Conservation (phyloP, 2,797 vertebrate genomes). For the Intellagama lesueurii region DNA sequence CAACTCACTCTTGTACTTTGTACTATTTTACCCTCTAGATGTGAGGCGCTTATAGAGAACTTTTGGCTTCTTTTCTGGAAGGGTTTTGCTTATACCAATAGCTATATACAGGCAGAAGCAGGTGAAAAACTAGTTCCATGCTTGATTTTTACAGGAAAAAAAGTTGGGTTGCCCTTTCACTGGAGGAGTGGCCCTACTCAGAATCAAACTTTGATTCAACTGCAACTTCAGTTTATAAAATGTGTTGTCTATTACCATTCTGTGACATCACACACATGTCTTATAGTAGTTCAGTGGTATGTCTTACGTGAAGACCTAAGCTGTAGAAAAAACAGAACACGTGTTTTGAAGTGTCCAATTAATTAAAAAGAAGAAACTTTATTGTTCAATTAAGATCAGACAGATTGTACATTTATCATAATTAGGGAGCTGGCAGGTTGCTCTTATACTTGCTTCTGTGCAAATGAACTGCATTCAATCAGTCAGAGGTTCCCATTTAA, state of each 20-base stretch:
- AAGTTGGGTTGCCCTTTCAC: not conserved
- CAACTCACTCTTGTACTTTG: not conserved
- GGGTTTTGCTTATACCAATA: not conserved
- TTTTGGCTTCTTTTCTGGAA: not conserved
- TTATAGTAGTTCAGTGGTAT: not conserved
- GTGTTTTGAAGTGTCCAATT: not conserved
- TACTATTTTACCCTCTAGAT: not conserved
- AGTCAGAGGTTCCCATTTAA: constrained; percentile 3
- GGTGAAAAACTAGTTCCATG: not conserved
- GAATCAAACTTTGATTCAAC: not conserved
- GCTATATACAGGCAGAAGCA: not conserved
- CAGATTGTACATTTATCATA: constrained; percentile 19
- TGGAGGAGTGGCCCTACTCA: not conserved
- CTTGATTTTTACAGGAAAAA: not conserved
- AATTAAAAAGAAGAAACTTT: constrained; percentile 2
- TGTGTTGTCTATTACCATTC: not conserved
- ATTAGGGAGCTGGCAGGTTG: constrained; percentile 29
- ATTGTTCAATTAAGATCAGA: constrained; percentile 19
- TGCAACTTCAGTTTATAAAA: constrained; percentile 1
- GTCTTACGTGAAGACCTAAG: not conserved
- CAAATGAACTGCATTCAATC: constrained; percentile 25
- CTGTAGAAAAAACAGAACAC: not conserved
- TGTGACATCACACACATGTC: not conserved
- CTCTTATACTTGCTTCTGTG: not conserved
- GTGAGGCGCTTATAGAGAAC: too few relatives aligned